Percentiles rank a stretch among this genome's conserved stretches.
These are phyloP conservation scores for Hybognathus amarus DNA, from an alignment of 2,797 vertebrate species.

Conservation along the genomic window DNA sequence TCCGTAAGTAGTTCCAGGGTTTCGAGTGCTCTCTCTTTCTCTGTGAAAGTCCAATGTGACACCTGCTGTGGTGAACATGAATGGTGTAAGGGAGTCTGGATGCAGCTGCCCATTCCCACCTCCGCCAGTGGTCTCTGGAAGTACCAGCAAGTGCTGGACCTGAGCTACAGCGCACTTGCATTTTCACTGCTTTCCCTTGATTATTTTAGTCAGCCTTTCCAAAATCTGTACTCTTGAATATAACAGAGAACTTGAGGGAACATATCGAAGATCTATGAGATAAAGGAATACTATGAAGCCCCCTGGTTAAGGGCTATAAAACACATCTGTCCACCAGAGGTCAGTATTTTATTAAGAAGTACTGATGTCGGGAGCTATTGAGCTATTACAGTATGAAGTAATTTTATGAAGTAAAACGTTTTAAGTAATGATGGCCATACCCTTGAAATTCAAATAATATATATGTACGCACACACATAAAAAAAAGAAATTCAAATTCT, in stretches of 20 bases:
- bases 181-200: not conserved
- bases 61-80: constrained; percentile 72
- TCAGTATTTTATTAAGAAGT: constrained; percentile 76
- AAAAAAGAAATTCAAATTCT: not conserved
- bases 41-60: constrained; percentile 46
- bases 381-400: not conserved
- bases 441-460: too few relatives aligned
- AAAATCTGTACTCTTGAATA: not conserved
- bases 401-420: not conserved
- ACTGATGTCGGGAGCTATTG: not conserved
- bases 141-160: not conserved
- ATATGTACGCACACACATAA: too few relatives aligned
- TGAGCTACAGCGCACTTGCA: not conserved
- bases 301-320: not conserved
- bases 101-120: constrained; percentile 83
- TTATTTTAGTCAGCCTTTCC: not conserved
- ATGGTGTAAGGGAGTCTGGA: constrained; percentile 78
- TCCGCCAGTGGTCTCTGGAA: constrained; percentile 59
- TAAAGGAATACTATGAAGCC: not conserved
- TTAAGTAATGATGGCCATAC: too few relatives aligned
- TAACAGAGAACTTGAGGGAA: not conserved
- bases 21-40: constrained; percentile 63
- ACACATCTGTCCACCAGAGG: constrained; percentile 75
- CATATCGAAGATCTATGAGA: not conserved
- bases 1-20: constrained; percentile 82